Base-by-base conservation (phyloP, 2,888 invertebrate species). In the Drosophila melanosoma region DNA sequence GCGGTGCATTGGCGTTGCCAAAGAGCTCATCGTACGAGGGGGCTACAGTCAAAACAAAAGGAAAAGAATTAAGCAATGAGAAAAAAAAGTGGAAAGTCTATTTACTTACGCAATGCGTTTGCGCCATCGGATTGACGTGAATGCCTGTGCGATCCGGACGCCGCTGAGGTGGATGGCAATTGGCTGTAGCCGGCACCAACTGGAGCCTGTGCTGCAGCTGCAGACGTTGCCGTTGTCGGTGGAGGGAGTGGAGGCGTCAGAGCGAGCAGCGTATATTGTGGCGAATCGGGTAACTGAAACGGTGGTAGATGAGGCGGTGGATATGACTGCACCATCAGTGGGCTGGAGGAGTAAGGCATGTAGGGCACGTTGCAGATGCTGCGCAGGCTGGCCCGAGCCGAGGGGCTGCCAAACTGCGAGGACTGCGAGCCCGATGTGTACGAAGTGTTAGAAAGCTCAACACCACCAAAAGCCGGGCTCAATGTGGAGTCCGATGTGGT, bases 1-100 rank as follows among this genome's bases (percentile, higher is more conserved):
- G 79, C 32, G 92, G 91, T 12, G 91, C 90, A 26, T 83, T 80
- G 51, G 91, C 85, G 60, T 70, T 83, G 49, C 93, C 93, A 76
- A 93, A 93, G 26, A 93, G 83, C 79, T 93, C 93, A 29, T 93
- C 93, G 66, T 93, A 93, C 6, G 93, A 93, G 53, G 93, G 93
- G 40, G 93, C 93, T 93, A 71, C 17, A 59, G 56, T 11, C 8
- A 17, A 49, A 1, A 11, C 26, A n/a, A 29, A 29, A n/a, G 11
- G 6, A 1, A 6, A 20, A 38, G 10, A 20, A 29, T 20, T 29
- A 20, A 12, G 6, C 29, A 57, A 57, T 3, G 2, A 15, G 15
- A n/a, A 40, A 38, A 20, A 15, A 8, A 15, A 2, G 4, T 4
- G 23, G 45, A 1, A 8, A 15, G 0, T 2, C 3, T 1, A 15